phyloP scores from a whole-genome alignment of 2,797 vertebrate species.

The Delichon dasypus region DNA sequence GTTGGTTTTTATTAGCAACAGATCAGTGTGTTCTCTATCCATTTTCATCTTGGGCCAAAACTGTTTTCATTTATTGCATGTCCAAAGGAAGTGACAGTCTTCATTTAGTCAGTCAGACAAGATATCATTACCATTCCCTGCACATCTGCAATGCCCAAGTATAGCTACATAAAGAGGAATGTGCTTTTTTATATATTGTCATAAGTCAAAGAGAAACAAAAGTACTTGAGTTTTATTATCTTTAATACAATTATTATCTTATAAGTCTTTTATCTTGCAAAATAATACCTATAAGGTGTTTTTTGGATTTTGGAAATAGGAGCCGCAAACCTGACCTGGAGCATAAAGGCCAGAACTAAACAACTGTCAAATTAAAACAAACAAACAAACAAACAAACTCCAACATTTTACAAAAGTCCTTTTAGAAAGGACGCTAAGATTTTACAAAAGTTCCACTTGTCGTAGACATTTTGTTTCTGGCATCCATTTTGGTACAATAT shows the following conservation, averaged over 20 bases:
- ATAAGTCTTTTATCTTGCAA: background rate
- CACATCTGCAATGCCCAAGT: background rate
- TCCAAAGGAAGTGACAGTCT: background rate
- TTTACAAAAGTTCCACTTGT: background rate
- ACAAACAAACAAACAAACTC: background rate
- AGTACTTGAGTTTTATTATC: background rate
- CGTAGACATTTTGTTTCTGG: background rate
- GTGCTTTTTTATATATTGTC: background rate
- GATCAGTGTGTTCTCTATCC: background rate
- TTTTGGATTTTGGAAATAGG: background rate
- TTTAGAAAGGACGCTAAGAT: background rate
- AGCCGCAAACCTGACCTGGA: background rate
- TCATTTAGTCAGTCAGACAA: background rate
- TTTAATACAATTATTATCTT: background rate
- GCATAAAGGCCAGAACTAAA: background rate
- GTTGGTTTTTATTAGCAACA: slow-evolving; percentile 15
- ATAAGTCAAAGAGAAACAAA: background rate
- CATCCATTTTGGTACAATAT: background rate
- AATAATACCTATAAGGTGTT: background rate
- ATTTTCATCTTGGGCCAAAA: slow-evolving; percentile 25
- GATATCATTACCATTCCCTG: background rate
- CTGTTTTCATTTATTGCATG: background rate
- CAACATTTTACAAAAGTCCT: background rate
- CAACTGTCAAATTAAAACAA: background rate
- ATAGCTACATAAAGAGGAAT: background rate